Base-by-base conservation (phyloP, 2,888 invertebrate species). In the Mythimna lalbum region DNA sequence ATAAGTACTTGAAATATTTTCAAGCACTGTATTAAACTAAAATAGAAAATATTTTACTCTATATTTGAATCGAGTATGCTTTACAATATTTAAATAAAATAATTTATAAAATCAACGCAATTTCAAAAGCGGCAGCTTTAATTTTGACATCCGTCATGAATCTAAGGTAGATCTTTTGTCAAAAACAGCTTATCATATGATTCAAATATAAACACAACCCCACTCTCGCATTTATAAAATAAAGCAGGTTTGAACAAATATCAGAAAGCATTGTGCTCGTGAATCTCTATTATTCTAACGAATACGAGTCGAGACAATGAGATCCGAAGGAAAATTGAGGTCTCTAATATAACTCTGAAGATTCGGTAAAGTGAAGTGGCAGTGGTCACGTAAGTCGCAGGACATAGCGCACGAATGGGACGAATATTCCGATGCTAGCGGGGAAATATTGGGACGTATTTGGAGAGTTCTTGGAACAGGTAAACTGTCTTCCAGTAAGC, bases 351-450 rank as follows among this genome's bases (percentile, higher is more conserved):
- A 76, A 65, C 60, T 64, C 47, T n/a, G 61, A 77, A 69, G 69
- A 81, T 72, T 66, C 63, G 62, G 68, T 62, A 77, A 73, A 76
- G 81, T 81, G 71, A 80, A 71, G 78, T 76, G 81, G 69, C 60
- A n/a, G 63, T 62, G 77, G 81, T 81, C 81, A 80, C 77, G 80
- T 80, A 81, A 83, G 81, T 61, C 72, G 61, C 56, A 65, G 63
- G 65, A 63, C 66, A 66, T 63, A 60, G 49, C 69, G 60, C 53
- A 65, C 57, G 67, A 72, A 78, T 63, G 65, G 59, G 61, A 17
- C 53, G 69, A 74, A 73, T 83, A 75, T 67, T 73, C 43, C 63
- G 59, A 67, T 56, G 65, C 56, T 63, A 64, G 53, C 21, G 61
- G 66, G 61, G 75, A 81, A 82, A 83, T 83, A 83, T 78, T 82